Base-by-base conservation (phyloP, 64 coral and sea anemone species). In the Platygyra sinensis region DNA sequence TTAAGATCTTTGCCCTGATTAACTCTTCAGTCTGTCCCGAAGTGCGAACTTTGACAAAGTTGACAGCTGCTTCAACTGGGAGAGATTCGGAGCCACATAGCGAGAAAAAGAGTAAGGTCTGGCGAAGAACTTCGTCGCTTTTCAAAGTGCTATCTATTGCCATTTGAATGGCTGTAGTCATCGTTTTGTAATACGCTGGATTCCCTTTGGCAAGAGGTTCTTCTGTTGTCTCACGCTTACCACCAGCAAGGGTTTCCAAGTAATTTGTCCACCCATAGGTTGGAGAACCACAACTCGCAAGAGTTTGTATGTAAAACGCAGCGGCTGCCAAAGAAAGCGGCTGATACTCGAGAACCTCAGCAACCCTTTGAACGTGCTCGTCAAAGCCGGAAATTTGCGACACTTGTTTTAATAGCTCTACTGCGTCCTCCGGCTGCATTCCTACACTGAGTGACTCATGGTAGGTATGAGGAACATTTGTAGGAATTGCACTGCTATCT, bases 191-290 rank as follows among this genome's bases (percentile, higher is more conserved):
- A 57, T 57, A 57, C 54, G 54, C 54, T 57, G 54, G 54, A 57
- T 57, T 57, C 15, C 54, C 54, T 69, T 73, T 64, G 25, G 52
- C 39, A 20, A 79, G 85, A 14, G 28, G 52, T 69, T 73, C 49
- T 59, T 94, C 80, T 7, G 88, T 90, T 29, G 62, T 50, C 20
- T 90, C 31, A 60, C 87, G 77, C 33, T 94, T 72, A 10, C 92
- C 87, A n/a, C 77, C 3, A 72, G 60, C 60, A 4, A 89, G 38
- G 11, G 74, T 86, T 52, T 29, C 8, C 18, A 94, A 60, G 63
- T 94, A 94, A 9, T 72, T 75, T 33, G 32, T 10, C 79, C 79
- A 94, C 24, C 80, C 71, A 3, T 61, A 61, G 50, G 60, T 73
- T 30, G 63, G 67, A 80, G 49, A 64, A 63, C 36, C 63, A 16